Conservation (phyloP, 2,113 vertebrate genomes). For the Boleophthalmus pectinirostris region DNA sequence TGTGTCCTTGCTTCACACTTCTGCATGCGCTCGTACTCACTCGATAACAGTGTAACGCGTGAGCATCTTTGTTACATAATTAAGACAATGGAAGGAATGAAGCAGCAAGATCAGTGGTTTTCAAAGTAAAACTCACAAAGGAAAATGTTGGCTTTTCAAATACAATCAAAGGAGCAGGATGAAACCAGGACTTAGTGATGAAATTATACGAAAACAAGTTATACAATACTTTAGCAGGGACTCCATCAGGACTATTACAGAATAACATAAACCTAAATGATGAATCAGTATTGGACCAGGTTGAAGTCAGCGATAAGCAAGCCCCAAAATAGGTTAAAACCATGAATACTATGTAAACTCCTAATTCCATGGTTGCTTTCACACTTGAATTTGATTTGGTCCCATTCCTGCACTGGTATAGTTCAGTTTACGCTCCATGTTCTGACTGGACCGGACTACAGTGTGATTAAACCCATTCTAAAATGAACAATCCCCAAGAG, state of each 20-base stretch:
- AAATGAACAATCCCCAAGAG: too few relatives aligned
- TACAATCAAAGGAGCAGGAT: background rate
- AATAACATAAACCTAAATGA: background rate
- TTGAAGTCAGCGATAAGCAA: background rate
- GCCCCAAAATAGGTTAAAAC: background rate
- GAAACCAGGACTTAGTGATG: background rate
- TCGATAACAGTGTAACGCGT: constrained; percentile 12
- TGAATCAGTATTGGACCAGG: background rate
- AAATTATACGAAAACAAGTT: background rate
- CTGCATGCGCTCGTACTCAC: constrained; percentile 27
- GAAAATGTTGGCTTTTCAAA: background rate
- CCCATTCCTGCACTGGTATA: too few relatives aligned
- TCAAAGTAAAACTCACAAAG: background rate
- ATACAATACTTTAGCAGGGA: background rate
- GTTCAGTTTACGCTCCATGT: too few relatives aligned
- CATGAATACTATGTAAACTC: background rate
- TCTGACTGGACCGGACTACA: too few relatives aligned
- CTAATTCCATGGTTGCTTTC: too few relatives aligned
- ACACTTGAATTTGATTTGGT: too few relatives aligned
- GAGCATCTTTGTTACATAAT: constrained; percentile 20
- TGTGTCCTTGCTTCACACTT: constrained; percentile 36
- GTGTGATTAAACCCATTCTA: too few relatives aligned
- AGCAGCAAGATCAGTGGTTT: constrained; percentile 1
- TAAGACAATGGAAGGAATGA: constrained; percentile 3
- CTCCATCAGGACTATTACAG: background rate